phyloP scores from a whole-genome alignment of 2,113 vertebrate species.

The Coptodon rendalli region DNA sequence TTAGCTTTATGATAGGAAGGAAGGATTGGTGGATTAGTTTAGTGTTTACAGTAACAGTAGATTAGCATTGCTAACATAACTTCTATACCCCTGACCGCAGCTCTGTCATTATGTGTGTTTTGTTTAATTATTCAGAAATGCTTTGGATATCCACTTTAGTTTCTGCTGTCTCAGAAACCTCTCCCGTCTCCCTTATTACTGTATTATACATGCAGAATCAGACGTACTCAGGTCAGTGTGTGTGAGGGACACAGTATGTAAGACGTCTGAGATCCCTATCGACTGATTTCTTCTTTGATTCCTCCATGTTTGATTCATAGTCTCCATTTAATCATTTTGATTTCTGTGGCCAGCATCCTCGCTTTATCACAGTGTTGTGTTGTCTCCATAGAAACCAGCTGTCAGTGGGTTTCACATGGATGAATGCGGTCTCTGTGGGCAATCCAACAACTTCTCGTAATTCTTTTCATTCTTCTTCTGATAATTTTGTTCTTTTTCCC shows the following conservation, averaged over 20 bases:
- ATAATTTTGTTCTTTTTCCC: background rate
- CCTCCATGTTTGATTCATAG: background rate
- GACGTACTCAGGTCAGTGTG: background rate
- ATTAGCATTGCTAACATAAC: background rate
- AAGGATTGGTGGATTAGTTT: background rate
- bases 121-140: background rate
- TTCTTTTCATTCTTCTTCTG: conserved; percentile 42
- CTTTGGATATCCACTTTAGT: background rate
- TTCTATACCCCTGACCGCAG: background rate
- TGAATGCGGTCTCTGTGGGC: conserved; percentile 37
- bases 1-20: background rate
- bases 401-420: conserved; percentile 27
- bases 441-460: conserved; percentile 4
- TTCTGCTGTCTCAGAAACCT: background rate
- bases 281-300: background rate
- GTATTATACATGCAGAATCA: background rate
- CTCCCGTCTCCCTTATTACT: background rate
- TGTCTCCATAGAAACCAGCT: conserved; percentile 40
- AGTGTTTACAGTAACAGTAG: background rate
- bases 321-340: background rate
- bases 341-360: background rate
- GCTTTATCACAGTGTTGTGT: background rate
- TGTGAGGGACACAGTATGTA: background rate
- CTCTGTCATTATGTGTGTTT: background rate
- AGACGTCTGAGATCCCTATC: background rate